A percentile compares a stretch with the other conserved stretches of the same genome.
Evolutionary conservation across 2,113 vertebrate species (phyloP).

Genomic region (Colius striatus): DNA sequence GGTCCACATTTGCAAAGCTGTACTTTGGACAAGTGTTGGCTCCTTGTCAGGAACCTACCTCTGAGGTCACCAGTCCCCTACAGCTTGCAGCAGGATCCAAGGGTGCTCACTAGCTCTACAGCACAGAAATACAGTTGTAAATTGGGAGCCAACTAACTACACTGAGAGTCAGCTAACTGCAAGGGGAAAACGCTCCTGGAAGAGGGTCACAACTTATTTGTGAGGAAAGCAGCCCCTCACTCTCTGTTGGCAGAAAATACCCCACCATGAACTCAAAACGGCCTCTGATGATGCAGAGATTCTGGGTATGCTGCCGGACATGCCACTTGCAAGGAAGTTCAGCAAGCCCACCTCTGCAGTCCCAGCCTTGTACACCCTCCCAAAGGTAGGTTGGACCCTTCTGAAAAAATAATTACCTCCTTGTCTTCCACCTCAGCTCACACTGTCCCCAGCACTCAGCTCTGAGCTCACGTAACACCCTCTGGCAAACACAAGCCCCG

Average conservation of each 20-base stretch:
- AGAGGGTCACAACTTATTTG: background rate
- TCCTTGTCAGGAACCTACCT: background rate
- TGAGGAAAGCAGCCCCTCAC: accelerated
- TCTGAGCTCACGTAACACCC: background rate
- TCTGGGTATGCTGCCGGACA: background rate
- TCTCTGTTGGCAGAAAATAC: background rate
- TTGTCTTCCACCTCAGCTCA: background rate
- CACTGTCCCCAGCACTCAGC: background rate
- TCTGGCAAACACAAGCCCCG: background rate
- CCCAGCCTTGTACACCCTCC: background rate
- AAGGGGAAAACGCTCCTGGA: background rate
- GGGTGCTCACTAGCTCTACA: background rate
- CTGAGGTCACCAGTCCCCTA: background rate
- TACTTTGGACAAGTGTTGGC: accelerated
- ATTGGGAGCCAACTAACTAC: background rate
- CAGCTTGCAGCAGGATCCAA: background rate
- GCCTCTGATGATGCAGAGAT: background rate
- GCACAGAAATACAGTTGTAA: background rate
- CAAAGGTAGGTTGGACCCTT: background rate
- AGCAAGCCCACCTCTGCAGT: background rate
- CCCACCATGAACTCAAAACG: accelerated
- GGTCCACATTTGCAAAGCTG: background rate
- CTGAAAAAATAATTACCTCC: background rate
- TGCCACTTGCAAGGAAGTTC: background rate
- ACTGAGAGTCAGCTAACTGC: background rate